Conservation (phyloP, 2,113 vertebrate species). For the Dicerorhinus sumatrensis region DNA sequence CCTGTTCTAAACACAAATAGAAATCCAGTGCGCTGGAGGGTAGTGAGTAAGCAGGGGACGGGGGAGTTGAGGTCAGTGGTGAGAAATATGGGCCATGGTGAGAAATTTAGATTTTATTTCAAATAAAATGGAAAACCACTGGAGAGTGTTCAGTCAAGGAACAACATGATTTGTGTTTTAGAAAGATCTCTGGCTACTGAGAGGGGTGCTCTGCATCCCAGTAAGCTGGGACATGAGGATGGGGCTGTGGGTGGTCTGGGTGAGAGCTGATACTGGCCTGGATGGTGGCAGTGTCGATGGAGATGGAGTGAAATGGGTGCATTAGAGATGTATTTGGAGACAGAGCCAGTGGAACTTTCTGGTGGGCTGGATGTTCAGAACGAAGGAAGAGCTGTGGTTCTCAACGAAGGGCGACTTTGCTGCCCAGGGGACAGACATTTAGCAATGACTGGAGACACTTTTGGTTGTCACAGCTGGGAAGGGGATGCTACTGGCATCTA, state of each 20-base stretch:
- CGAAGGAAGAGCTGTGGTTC: neutral
- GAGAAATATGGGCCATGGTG: neutral
- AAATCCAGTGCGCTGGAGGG: neutral
- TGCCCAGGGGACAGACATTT: neutral
- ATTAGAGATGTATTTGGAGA: neutral
- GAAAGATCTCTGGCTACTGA: neutral
- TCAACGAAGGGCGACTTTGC: too few species aligned
- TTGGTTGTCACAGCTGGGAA: neutral
- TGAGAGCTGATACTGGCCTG: neutral
- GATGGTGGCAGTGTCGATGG: rapidly evolving
- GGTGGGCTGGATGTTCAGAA: neutral
- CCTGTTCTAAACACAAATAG: neutral
- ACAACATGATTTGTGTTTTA: neutral
- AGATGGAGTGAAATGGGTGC: neutral
- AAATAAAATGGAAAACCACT: neutral
- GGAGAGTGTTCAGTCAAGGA: neutral
- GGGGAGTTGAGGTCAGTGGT: neutral
- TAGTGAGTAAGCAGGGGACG: too few species aligned
- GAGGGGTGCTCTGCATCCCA: too few species aligned
- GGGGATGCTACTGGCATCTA: neutral
- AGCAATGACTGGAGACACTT: neutral
- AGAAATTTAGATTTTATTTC: neutral
- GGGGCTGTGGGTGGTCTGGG: too few species aligned
- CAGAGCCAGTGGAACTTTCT: neutral
- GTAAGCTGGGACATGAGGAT: too few species aligned